Conservation (phyloP, 1,140 invertebrate species). For the Cotesia glomerata region DNA sequence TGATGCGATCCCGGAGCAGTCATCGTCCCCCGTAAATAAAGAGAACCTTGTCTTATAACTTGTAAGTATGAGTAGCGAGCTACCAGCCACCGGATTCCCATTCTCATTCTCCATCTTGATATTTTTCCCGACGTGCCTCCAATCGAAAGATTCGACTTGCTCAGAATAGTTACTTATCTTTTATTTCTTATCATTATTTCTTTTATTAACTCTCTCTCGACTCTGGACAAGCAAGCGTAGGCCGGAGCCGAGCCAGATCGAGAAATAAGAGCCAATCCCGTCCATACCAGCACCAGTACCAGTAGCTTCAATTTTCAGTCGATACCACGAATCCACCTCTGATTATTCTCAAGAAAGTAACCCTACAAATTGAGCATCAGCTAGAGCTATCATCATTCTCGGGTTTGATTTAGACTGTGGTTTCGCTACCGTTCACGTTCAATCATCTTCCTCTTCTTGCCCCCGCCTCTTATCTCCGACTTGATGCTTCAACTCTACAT, state of each 20-base stretch:
- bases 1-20: constrained; percentile 52
- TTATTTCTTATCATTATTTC: not conserved
- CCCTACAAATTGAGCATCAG: constrained; percentile 11
- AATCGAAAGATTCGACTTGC: not conserved
- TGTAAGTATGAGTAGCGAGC: constrained; percentile 29
- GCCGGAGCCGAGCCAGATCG: not conserved
- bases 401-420: constrained; percentile 12
- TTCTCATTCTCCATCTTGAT: not conserved
- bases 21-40: constrained; percentile 57
- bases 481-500: too few relatives aligned
- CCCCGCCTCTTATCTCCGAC: not conserved
- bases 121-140: not conserved
- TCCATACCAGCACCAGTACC: not conserved
- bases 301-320: constrained; percentile 16
- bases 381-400: not conserved
- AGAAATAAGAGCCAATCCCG: not conserved
- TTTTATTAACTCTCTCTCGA: not conserved
- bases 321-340: constrained; percentile 7
- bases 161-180: not conserved
- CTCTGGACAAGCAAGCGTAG: too few relatives aligned
- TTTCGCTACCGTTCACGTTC: constrained; percentile 21
- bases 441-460: not conserved
- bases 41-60: not conserved
- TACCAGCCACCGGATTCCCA: constrained; percentile 37
- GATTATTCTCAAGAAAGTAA: not conserved